Conservation (phyloP, 2,888 invertebrate genomes). For the Elegia similella region DNA sequence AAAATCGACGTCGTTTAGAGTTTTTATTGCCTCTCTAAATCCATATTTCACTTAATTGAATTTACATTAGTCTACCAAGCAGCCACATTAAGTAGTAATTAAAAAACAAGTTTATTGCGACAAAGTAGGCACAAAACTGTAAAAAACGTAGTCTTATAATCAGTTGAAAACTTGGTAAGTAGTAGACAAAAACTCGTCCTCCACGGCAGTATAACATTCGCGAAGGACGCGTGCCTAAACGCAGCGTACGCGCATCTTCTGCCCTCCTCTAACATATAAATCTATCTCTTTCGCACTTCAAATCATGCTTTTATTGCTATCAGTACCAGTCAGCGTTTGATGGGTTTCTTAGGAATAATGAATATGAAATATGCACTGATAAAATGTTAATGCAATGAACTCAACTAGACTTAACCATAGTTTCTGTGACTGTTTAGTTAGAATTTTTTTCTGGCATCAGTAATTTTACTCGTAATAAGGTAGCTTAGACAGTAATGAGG, state of each 20-base stretch:
- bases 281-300: slow-evolving; percentile 44
- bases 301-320: slow-evolving; percentile 55
- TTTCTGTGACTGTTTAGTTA: slow-evolving; percentile 17
- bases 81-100: neutral
- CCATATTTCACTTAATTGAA: too few relatives aligned
- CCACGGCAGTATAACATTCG: slow-evolving; percentile 51
- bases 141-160: neutral
- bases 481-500: slow-evolving; percentile 7
- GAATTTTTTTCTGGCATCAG: slow-evolving; percentile 1
- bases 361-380: slow-evolving; percentile 51
- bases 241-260: slow-evolving; percentile 55
- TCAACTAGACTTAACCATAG: slow-evolving; percentile 23
- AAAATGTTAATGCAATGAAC: slow-evolving; percentile 44
- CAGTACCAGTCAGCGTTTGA: slow-evolving; percentile 54
- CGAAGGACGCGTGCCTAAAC: slow-evolving; percentile 71
- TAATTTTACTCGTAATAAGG: slow-evolving; percentile 1
- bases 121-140: slow-evolving; percentile 17
- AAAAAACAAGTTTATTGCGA: neutral
- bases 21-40: too few relatives aligned
- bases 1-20: too few relatives aligned
- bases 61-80: neutral
- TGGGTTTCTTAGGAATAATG: slow-evolving; percentile 49
- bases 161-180: slow-evolving; percentile 33
- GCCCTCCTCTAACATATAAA: slow-evolving; percentile 39
- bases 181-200: slow-evolving; percentile 50